phyloP scores from a whole-genome alignment of 1,140 invertebrate genomes.

The Aleiodes sp. region DNA sequence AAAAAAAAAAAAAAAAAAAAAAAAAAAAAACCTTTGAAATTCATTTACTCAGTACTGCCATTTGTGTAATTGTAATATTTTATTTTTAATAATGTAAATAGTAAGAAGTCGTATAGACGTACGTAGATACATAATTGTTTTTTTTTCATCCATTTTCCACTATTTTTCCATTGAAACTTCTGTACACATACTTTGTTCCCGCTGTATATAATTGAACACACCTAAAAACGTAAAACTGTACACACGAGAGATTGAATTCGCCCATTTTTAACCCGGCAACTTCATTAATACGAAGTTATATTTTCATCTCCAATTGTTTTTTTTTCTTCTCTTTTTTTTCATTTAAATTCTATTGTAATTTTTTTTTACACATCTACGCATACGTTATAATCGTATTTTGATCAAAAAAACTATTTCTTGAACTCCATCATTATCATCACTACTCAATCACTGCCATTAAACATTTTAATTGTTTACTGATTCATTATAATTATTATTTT shows the following conservation, averaged over 20 bases:
- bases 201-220: conserved; percentile 57
- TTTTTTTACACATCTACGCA: conserved; percentile 5
- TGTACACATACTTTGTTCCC: conserved; percentile 55
- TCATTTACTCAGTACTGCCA: conserved; percentile 26
- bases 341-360: conserved; percentile 21
- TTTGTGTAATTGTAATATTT: neutral
- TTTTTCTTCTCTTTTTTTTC: conserved; percentile 20
- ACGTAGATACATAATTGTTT: conserved; percentile 15
- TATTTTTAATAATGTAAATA: conserved; percentile 22
- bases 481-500: conserved; percentile 1
- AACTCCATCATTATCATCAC: neutral
- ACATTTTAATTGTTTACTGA: conserved; percentile 11
- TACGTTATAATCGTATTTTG: neutral
- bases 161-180: conserved; percentile 24
- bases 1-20: too few species aligned
- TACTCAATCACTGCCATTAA: conserved; percentile 9
- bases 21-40: too few species aligned
- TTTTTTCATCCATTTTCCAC: too few species aligned
- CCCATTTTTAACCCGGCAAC: conserved; percentile 9
- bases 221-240: conserved; percentile 54
- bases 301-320: conserved; percentile 17
- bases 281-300: conserved; percentile 14
- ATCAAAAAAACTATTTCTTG: too few species aligned
- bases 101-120: conserved; percentile 9
- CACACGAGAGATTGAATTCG: conserved; percentile 38